Base-by-base conservation (phyloP, 2,888 invertebrate genomes). In the Heteromurus nitidus region DNA sequence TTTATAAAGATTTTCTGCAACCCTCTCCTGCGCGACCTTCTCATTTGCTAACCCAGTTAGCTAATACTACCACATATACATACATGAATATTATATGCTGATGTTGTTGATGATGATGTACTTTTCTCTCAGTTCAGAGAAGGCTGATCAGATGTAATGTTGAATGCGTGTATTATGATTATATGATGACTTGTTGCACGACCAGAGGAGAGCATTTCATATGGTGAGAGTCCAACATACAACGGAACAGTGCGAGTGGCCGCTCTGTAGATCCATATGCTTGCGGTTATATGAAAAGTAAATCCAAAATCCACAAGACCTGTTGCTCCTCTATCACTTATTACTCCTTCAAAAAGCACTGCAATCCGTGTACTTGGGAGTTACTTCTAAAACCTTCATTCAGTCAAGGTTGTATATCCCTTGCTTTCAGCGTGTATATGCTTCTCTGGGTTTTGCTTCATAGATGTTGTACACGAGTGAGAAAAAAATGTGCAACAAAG, bases 1-100 rank as follows among this genome's bases (percentile, higher is more conserved):
- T n/a, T n/a, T n/a, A n/a, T n/a, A n/a, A n/a, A n/a, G n/a, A n/a
- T n/a, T n/a, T n/a, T 60, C 60, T 18, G 53, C 24, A 31, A 60
- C 64, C 62, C 53, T 72, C 64, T 65, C 44, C 44, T 20, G 50
- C 53, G 64, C 79, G 72, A 70, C 79, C 79, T 79, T 69, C 64
- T 70, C 70, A 65, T 72, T 72, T 79, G 79, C 72, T 72, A 79
- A 64, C 79, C 58, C 44, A 79, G 72, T 79, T 79, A 70, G 65
- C 64, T 60, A 74, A 62, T 44, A 60, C 42, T 28, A 7, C 1
- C 28, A 55, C 47, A 18, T 60, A 13, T 26, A 60, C 44, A 72
- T 60, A 31, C 53, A 50, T 74, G 64, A 64, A 47, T 11, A 16
- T 13, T 47, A 47, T 47, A 47, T 47, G 47, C 7, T 47, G 47